Evolutionary conservation across 2,888 invertebrate genomes (phyloP), one percentile per base, ranked within the genome.

Genomic region (Pandemis corylana): DNA sequence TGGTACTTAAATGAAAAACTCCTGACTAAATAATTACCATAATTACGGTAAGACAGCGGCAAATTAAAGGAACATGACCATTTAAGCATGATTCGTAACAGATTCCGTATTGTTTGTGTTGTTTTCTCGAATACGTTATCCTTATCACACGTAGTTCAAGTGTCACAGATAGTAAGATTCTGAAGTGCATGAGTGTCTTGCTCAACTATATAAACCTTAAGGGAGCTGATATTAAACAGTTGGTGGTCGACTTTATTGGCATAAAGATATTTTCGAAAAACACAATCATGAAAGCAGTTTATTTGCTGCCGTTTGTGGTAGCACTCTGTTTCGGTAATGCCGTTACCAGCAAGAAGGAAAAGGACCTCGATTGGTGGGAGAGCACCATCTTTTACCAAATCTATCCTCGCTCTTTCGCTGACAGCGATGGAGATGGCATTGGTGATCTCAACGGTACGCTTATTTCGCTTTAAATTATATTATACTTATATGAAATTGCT

Each of bases 391-490:
- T 97, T 79, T 98, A 98, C 87, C 97, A 98, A 88, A 96, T 97
- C 69, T 97, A 97, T 85, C 96, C 97, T 0, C 95, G 97, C 77
- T 97, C 97, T 0, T 98, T 97, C 89, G 95, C 95, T 84, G 98
- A 98, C 85, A 96, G 96, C 75, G 88, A 97, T 85, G 96, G 96
- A 0, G 97, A 97, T 87, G 98, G 98, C 0, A 91, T 97, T 13
- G 95, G 96, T 0, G 96, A 96, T 81, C 81, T 96, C 3, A 94
- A 91, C 78, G 96, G 96, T 94, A 86, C 7, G 65, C 5, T n/a
- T 51, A 51, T 51, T 51, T 51, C 1, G 2, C 5, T 4, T 15
- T 36, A 36, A 61, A 15, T 28, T 13, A 46, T n/a, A 7, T 28
- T n/a, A 0, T 3, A 4, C n/a, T 36, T 36, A 15, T 20, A 2